Conservation (phyloP, 2,797 vertebrate species). For the Acanthurus leucopareius region DNA sequence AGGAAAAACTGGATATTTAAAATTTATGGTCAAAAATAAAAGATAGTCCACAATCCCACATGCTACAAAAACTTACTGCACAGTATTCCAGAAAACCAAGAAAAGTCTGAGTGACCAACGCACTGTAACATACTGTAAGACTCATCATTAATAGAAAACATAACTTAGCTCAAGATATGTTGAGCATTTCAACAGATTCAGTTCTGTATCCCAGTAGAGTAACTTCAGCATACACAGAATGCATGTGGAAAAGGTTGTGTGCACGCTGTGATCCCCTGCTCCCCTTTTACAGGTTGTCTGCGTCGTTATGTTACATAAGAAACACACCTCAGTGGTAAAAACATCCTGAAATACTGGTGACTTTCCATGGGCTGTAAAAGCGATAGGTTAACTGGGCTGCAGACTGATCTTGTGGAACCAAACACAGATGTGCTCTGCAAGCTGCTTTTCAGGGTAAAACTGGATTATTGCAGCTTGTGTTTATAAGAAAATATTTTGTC, state of each 20-base stretch:
- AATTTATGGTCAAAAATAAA: background rate
- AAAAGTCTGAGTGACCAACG: background rate
- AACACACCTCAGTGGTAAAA: conserved; percentile 57
- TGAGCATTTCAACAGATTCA: conserved; percentile 23
- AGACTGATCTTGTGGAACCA: conserved; percentile 47
- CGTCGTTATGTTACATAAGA: conserved; percentile 65
- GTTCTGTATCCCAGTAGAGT: background rate
- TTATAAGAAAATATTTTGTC: conserved; percentile 6
- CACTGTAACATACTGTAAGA: background rate
- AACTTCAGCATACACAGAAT: background rate
- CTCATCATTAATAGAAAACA: background rate
- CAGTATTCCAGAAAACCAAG: no score
- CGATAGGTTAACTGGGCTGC: conserved; percentile 52
- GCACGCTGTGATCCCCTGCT: conserved; percentile 14
- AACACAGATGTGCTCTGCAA: conserved; percentile 58
- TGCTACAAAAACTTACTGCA: background rate
- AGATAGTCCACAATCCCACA: background rate
- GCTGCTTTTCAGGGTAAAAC: conserved; percentile 4
- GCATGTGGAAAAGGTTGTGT: background rate
- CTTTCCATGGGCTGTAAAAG: conserved; percentile 56
- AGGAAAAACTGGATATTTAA: no score
- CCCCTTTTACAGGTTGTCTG: conserved; percentile 47
- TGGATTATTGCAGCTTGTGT: background rate
- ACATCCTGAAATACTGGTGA: conserved; percentile 42
- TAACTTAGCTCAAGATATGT: background rate